A percentile compares a stretch with the other conserved stretches of the same genome.
These are phyloP conservation scores for Phyllopteryx taeniolatus DNA, from an alignment of 2,113 vertebrate species.

Conservation along the genomic window DNA sequence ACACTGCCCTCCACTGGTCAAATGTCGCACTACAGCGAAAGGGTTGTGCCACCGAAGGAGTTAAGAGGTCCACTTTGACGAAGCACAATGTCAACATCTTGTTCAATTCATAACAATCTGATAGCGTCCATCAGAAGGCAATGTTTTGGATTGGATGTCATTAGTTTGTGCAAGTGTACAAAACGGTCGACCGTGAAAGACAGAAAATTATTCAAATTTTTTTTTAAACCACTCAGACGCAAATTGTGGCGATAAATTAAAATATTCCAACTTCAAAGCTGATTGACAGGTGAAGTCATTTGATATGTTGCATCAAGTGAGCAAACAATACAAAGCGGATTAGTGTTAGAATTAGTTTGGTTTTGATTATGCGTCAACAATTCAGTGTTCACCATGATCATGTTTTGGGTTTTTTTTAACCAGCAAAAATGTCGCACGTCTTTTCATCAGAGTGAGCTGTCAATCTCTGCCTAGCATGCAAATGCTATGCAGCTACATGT, in stretches of 20 bases:
- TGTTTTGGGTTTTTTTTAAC: not conserved
- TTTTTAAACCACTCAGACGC: not conserved
- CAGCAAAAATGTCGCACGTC: not conserved
- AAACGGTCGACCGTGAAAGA: not conserved
- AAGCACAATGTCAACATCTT: not conserved
- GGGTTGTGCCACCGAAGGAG: not conserved
- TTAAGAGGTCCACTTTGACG: not conserved
- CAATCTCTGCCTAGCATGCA: not conserved
- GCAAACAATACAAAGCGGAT: slow-evolving; percentile 1
- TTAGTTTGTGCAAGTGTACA: not conserved
- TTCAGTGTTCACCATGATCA: not conserved
- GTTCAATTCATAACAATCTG: not conserved
- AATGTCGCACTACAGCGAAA: slow-evolving; percentile 44
- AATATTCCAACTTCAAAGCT: not conserved
- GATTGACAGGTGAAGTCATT: slow-evolving; percentile 1
- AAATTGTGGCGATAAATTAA: slow-evolving; percentile 2
- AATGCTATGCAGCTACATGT: not conserved
- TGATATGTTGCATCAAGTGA: not conserved
- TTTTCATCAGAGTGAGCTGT: not conserved
- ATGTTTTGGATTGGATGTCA: not conserved
- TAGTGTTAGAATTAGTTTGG: not conserved
- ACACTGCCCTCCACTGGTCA: slow-evolving; percentile 76
- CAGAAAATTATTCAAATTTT: too few relatives aligned
- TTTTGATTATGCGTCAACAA: slow-evolving; percentile 3
- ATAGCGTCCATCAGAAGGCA: not conserved